phyloP scores from a whole-genome alignment of 1,140 invertebrate genomes.

The Holotrichia oblita region DNA sequence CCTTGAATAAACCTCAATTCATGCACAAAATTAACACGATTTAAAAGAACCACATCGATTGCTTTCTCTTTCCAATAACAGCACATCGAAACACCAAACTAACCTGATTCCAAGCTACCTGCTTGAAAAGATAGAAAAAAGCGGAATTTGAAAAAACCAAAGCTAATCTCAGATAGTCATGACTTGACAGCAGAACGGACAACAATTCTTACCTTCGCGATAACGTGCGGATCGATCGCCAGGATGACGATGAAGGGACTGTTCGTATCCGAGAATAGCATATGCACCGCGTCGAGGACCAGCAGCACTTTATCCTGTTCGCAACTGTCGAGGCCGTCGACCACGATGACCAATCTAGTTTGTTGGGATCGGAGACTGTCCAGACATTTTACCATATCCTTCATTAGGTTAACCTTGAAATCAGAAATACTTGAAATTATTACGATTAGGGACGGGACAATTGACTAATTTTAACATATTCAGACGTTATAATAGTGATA shows the following conservation, averaged over 20 bases:
- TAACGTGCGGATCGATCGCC: conserved; percentile 96
- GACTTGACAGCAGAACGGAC: too few relatives aligned
- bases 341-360: conserved; percentile 91
- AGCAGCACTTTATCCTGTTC: conserved; percentile 96
- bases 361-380: conserved; percentile 92
- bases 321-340: conserved; percentile 97
- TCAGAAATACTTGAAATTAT: too few relatives aligned
- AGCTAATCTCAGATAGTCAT: too few relatives aligned
- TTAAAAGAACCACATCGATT: conserved; percentile 11
- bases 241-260: conserved; percentile 93
- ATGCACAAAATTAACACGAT: conserved; percentile 27
- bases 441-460: too few relatives aligned
- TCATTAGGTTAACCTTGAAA: conserved; percentile 59
- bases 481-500: too few relatives aligned
- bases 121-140: conserved; percentile 52
- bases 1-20: background rate
- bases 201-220: conserved; percentile 79
- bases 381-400: conserved; percentile 71
- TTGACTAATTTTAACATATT: too few relatives aligned
- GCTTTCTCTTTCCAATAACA: background rate
- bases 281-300: conserved; percentile 93
- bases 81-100: conserved; percentile 49
- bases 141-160: conserved; percentile 43
- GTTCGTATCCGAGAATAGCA: conserved; percentile 90
- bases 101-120: conserved; percentile 69